These are phyloP conservation scores for Dione juno DNA, from an alignment of 2,888 invertebrate species.

Conservation along the genomic window DNA sequence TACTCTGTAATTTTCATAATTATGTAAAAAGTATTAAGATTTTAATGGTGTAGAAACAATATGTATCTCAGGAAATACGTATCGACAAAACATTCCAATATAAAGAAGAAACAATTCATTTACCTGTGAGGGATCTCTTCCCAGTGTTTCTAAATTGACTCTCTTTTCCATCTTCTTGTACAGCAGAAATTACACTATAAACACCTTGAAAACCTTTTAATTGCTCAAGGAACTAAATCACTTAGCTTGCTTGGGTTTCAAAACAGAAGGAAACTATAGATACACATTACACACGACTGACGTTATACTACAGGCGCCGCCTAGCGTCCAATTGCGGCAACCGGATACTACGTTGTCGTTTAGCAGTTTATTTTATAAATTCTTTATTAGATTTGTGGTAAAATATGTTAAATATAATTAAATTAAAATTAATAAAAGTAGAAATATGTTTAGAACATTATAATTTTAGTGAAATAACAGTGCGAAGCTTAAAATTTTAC, in stretches of 20 bases:
- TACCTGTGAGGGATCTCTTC: slow-evolving; percentile 95
- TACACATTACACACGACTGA: slow-evolving; percentile 76
- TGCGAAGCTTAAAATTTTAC: neutral
- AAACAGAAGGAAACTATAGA: slow-evolving; percentile 84
- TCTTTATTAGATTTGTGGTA: slow-evolving; percentile 19
- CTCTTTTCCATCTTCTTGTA: slow-evolving; percentile 93
- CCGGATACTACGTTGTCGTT: slow-evolving; percentile 65
- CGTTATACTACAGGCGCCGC: slow-evolving; percentile 76
- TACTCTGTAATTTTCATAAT: slow-evolving; percentile 21
- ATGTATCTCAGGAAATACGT: slow-evolving; percentile 75
- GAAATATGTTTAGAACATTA: neutral
- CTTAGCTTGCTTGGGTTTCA: slow-evolving; percentile 84
- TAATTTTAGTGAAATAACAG: neutral
- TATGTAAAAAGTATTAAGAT: slow-evolving; percentile 27
- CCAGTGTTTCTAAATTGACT: slow-evolving; percentile 96
- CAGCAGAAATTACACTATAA: slow-evolving; percentile 61
- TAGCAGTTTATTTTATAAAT: slow-evolving; percentile 50
- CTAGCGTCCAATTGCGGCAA: slow-evolving; percentile 65
- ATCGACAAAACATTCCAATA: slow-evolving; percentile 83
- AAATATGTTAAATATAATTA: slow-evolving; percentile 1
- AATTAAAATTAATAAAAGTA: neutral
- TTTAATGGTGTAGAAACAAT: slow-evolving; percentile 39
- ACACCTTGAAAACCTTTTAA: slow-evolving; percentile 66
- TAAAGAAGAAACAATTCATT: slow-evolving; percentile 75
- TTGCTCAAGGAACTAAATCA: slow-evolving; percentile 75